Percentiles rank a stretch among this genome's conserved stretches.
phyloP scores from a whole-genome alignment of 2,888 invertebrate genomes.

The Mycalesis mineus region DNA sequence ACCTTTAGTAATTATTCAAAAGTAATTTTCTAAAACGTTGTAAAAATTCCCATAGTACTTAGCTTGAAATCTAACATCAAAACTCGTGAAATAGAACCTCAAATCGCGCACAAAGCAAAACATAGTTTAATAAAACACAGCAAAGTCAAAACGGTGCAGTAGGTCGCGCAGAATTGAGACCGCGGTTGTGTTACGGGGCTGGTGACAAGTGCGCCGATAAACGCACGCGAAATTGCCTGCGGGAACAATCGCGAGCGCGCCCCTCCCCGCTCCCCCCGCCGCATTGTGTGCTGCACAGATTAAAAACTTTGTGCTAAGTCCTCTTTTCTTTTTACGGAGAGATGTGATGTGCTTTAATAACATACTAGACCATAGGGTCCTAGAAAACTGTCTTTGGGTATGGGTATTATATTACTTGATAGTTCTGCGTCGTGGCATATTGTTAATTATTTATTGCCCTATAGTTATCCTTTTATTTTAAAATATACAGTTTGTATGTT shows the following conservation, averaged over 20 bases:
- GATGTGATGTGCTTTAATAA: neutral
- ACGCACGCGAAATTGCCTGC: slow-evolving; percentile 4
- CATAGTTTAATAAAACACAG: neutral
- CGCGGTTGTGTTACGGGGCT: slow-evolving; percentile 1
- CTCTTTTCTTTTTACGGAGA: neutral
- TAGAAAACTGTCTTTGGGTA: neutral
- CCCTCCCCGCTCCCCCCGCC: slow-evolving; percentile 13
- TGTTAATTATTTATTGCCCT: no score
- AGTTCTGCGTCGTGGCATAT: no score
- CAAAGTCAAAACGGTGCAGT: neutral
- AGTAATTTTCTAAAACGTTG: no score
- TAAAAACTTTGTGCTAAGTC: slow-evolving; percentile 34
- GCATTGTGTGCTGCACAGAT: slow-evolving; percentile 28
- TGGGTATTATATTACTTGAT: no score
- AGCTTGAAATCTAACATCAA: no score
- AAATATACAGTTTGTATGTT: no score
- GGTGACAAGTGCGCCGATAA: slow-evolving; percentile 12
- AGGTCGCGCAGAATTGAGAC: slow-evolving; percentile 1
- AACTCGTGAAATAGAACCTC: no score
- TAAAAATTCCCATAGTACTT: no score
- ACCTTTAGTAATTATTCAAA: no score
- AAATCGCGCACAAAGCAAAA: no score
- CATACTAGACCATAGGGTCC: neutral
- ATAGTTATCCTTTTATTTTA: no score
- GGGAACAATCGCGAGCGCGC: slow-evolving; percentile 19